These are phyloP conservation scores for Trimorus sp. DNA, from an alignment of 2,888 invertebrate genomes.

Conservation along the genomic window DNA sequence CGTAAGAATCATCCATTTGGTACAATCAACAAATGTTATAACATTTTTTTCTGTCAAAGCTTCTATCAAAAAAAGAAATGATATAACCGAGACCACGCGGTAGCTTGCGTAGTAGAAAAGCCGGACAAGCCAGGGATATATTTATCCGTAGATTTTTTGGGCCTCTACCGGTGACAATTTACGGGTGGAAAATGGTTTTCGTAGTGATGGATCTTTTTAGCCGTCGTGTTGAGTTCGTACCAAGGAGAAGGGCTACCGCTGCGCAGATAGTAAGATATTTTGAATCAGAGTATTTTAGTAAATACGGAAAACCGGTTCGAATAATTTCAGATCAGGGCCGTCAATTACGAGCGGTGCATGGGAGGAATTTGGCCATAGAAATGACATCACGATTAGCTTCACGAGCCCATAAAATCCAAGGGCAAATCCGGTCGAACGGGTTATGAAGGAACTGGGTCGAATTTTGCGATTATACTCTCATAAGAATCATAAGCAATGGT, in stretches of 20 bases:
- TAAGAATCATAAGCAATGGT: constrained; percentile 1
- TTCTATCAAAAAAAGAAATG: constrained; percentile 3
- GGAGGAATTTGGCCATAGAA: background rate
- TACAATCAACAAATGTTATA: no score
- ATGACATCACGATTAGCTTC: background rate
- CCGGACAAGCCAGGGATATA: background rate
- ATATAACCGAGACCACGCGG: background rate
- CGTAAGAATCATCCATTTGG: no score
- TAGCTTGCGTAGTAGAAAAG: background rate
- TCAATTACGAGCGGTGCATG: background rate
- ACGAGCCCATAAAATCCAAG: constrained; percentile 1
- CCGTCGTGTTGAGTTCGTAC: background rate
- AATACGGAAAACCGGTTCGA: background rate
- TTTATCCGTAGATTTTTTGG: constrained; percentile 1
- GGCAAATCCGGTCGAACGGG: constrained; percentile 11
- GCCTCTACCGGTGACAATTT: background rate
- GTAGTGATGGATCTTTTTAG: background rate
- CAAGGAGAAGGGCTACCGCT: background rate
- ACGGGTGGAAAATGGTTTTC: constrained; percentile 1
- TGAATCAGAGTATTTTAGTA: background rate
- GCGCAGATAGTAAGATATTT: background rate
- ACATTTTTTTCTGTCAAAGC: no score
- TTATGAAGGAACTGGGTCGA: constrained; percentile 12
- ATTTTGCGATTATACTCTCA: constrained; percentile 2
- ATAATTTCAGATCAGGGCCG: constrained; percentile 6